Evolutionary conservation across 2,113 vertebrate species (phyloP), one percentile per base, ranked within the genome.

Genomic region (Jacana jacana): DNA sequence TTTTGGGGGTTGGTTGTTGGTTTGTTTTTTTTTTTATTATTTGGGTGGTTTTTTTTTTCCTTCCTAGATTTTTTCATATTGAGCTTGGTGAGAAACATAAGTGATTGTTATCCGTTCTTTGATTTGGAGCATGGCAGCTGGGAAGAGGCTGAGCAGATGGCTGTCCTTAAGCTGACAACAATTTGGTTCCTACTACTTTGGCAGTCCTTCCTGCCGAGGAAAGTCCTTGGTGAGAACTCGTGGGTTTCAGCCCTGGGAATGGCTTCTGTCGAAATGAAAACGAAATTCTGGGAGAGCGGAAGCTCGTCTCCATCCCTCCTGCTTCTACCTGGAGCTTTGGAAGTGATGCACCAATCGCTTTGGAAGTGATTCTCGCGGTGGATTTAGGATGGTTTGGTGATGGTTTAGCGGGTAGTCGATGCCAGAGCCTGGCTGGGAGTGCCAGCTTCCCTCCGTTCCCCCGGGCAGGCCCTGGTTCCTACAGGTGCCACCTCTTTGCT

Each of bases 111-210:
- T 24, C 86, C 91, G 15, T 35, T 30, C 82, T 93, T 60, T 92
- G 88, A 64, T 65, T 78, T 4, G 52, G 88, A 93, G 90, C 82
- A 88, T 73, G 95, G 95, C 95, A 93, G 95, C 90, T 88, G 93
- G 88, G 81, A 80, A 86, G 89, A 97, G 81, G 58, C 96, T 95
- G 93, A 95, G 92, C 92, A 95, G 89, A 95, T 96, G 94, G 87
- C 92, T 91, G 92, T 79, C 95, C 93, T 91, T 78, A 90, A 96
- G 92, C 90, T 94, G 95, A 95, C 93, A 96, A 84, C 95, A 88
- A 8, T 95, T 93, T 76, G 88, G 90, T 93, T 96, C 95, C 95
- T 96, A 93, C 95, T 96, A 84, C 90, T 96, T 96, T 96, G 95
- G 95, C 95, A 95, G 54, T 55, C 72, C 60, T 93, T 25, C 2